Evolutionary conservation across 2,113 vertebrate species (phyloP), one percentile per base, ranked within the genome.

Genomic region (Bubo bubo): DNA sequence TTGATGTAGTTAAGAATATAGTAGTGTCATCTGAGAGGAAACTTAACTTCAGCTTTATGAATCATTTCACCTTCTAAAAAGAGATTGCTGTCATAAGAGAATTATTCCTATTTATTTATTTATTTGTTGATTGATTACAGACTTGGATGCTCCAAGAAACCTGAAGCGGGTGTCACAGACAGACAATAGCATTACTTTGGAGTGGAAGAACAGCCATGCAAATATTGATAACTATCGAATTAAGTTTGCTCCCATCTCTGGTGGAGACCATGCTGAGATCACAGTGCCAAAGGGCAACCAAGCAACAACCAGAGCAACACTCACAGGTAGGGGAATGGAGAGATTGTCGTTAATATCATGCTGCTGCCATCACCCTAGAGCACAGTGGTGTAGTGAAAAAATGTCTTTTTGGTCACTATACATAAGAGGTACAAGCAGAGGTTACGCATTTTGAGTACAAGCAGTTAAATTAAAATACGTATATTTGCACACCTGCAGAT

Each of bases 171-270:
- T 99, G 77, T 98, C 99, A 32, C 98, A 99, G 97, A 99, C 99
- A 2, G 99, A 99, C 16, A 98, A 67, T 70, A 99, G 98, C 94
- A 99, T 99, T 96, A 99, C 99, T 37, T 96, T 99, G 70, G 98
- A 99, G 90, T 99, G 99, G 99, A 98, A 96, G 93, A 99, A 99
- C 86, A 99, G 98, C 95, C 98, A 96, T 10, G 98, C 99, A 4
- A 93, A 98, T 2, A 97, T 99, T 2, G 98, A 99, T 64, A 98
- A 86, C 88, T 99, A 99, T 81, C 98, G 99, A 56, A 99, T 99
- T 83, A 99, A 99, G 94, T 99, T 99, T 4, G 99, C 99, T 23
- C 99, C 99, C 59, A 98, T 99, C 95, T 99, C 99, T 16, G 99
- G 99, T 74, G 99, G 99, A 4, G 99, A 99, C 60, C 99, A 99